Evolutionary conservation across 2,797 vertebrate species (phyloP).

Genomic region (Hemitrygon akajei): DNA sequence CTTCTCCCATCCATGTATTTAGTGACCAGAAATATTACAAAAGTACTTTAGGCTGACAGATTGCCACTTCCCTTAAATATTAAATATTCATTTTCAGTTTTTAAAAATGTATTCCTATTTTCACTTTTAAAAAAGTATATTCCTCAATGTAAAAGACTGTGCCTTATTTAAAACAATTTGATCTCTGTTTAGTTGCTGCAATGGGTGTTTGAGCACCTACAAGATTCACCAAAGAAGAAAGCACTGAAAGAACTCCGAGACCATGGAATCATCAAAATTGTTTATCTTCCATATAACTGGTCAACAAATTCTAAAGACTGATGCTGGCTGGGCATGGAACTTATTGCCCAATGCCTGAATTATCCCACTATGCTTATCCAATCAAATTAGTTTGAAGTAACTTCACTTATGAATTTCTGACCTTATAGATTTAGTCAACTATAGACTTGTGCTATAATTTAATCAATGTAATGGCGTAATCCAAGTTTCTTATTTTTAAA

Average conservation of each 20-base stretch:
- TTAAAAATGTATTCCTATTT: background rate
- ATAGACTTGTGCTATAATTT: background rate
- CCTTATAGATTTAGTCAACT: no score
- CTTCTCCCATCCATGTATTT: no score
- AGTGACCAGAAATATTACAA: background rate
- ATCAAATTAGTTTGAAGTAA: background rate
- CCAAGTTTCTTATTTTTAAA: no score
- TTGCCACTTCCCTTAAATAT: background rate
- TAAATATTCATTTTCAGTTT: background rate
- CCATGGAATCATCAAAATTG: slow-evolving; percentile 60
- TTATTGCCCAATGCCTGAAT: background rate
- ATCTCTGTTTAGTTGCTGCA: slow-evolving; percentile 54
- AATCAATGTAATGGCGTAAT: no score
- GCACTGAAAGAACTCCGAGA: slow-evolving; percentile 58
- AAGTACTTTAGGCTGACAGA: background rate
- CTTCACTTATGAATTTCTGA: background rate
- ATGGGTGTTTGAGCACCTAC: slow-evolving; percentile 68
- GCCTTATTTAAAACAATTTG: background rate
- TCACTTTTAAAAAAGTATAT: background rate
- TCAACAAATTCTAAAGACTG: slow-evolving; percentile 60
- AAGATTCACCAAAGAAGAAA: slow-evolving; percentile 63
- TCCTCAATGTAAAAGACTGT: background rate
- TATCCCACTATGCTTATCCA: slow-evolving; percentile 49
- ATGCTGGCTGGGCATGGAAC: slow-evolving; percentile 38
- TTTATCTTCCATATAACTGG: slow-evolving; percentile 70